Base-by-base conservation (phyloP, 2,797 vertebrate species). In the Sciaenops ocellatus region DNA sequence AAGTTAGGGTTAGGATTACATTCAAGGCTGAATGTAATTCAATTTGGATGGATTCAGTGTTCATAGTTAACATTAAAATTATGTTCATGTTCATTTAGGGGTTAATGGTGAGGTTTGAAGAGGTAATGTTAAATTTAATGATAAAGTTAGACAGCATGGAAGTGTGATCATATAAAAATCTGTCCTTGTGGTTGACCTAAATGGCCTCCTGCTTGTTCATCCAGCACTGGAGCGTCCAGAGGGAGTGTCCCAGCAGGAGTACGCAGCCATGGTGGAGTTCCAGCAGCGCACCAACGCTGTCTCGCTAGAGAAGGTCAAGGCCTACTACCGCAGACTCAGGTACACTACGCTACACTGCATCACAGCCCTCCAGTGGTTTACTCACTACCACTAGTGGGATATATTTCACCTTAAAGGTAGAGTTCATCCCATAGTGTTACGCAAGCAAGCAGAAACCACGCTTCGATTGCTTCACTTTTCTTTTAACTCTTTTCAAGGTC, bases 271-370 rank as follows among this genome's bases (percentile, higher is more conserved):
- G 89, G 98, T 98, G 80, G 98, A 99, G 76, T 91, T 99, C 81
- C 96, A 98, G 87, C 98, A 98, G 93, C 95, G 97, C 85, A 97
- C 96, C 86, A 99, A 99, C 4, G 89, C 94, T 0, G 73, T 96
- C 76, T 98, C 98, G n/a, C 95, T 99, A n/a, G 98, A 97, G 94
- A 99, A 97, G 93, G 97, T 97, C 82, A 98, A 98, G 88, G 96
- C 96, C 80, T 99, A 99, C 91, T 99, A 99, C 93, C 97, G 98
- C 73, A 97, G 94, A 93, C 97, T 99, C 95, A 98, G 98, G 98
- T 99, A 90, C 0, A 6, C 42, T 47, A 3, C 61, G 67, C 80
- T 47, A 18, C 74, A 42, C 79, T 69, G 69, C 82, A 69, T 47
- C 79, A 68, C 38, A 44, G 42, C 63, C 57, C 71, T 44, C 74